These are phyloP conservation scores for Pempheris klunzingeri DNA, from an alignment of 2,797 vertebrate genomes.

Conservation along the genomic window DNA sequence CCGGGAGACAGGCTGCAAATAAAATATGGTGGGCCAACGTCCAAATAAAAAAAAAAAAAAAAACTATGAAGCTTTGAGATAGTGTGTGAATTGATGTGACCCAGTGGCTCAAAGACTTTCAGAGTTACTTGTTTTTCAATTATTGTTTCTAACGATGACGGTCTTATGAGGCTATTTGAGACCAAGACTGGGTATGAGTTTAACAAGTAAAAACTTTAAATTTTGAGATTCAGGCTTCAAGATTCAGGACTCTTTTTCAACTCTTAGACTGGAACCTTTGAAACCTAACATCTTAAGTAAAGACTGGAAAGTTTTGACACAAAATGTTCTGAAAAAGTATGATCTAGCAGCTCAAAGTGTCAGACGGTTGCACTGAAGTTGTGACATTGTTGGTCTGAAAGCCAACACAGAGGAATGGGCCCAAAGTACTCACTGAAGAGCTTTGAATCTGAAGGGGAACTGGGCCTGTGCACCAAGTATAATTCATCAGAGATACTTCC, in stretches of 20 bases:
- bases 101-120: slow-evolving; percentile 11
- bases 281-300: slow-evolving; percentile 29
- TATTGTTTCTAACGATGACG: slow-evolving; percentile 8
- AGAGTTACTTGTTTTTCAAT: slow-evolving; percentile 21
- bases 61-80: slow-evolving; percentile 7
- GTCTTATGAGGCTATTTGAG: not conserved
- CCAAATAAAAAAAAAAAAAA: not conserved
- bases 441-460: slow-evolving; percentile 6
- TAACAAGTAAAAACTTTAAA: slow-evolving; percentile 25
- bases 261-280: slow-evolving; percentile 11
- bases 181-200: not conserved
- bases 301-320: slow-evolving; percentile 20
- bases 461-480: not conserved
- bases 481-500: not conserved
- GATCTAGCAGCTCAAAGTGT: slow-evolving; percentile 24
- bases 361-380: slow-evolving; percentile 23
- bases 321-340: slow-evolving; percentile 29
- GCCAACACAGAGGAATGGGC: slow-evolving; percentile 35
- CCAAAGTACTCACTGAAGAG: slow-evolving; percentile 19
- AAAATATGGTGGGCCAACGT: not conserved
- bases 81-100: not conserved
- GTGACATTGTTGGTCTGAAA: slow-evolving; percentile 48
- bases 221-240: slow-evolving; percentile 23
- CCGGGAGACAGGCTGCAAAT: slow-evolving; percentile 3
- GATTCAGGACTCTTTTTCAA: slow-evolving; percentile 1